Base-by-base conservation (phyloP, 2,797 vertebrate genomes). In the Emys orbicularis region DNA sequence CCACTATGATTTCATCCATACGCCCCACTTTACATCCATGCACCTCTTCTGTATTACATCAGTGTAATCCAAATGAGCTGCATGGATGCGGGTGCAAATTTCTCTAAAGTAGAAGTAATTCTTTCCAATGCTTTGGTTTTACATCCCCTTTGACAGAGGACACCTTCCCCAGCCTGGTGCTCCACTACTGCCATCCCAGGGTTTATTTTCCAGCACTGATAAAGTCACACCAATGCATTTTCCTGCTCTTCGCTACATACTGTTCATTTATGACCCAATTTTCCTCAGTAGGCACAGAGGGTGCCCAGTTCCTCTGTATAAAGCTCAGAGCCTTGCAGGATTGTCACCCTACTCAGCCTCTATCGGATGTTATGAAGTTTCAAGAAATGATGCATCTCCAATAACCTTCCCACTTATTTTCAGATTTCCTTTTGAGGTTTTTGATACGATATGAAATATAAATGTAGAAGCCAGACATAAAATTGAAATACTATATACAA, bases 161-260 rank as follows among this genome's bases (percentile, higher is more conserved):
- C 79, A 77, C 47, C 76, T 3, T 91, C 12, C 12, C 3, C 4
- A 15, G 37, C 41, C 13, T 13, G 77, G 56, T 87, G 88, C 90
- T 90, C 80, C 23, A 49, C 25, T 54, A 83, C 85, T 21, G 87
- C 83, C 68, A 57, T 85, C 94, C 94, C 61, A 56, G 7, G 3
- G 61, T 13, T 44, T 31, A 3, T n/a, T 95, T 93, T 95, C 96
- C 96, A 90, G 88, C 84, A 92, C 89, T 90, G 92, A 80, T 84
- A 94, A 88, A 61, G 86, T 83, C 79, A 34, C 52, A 0, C 3
- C 0, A 47, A 41, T 15, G 89, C 12, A 18, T 84, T 87, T 68
- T 21, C 65, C 18, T 37, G 18, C n/a, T 21, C n/a, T 68, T 37
- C 18, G 3, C 65, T 19, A 21, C 3, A 10, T 37, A 0, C 68